Base-by-base conservation (phyloP, 2,888 invertebrate species). In the Polyommatus icarus region DNA sequence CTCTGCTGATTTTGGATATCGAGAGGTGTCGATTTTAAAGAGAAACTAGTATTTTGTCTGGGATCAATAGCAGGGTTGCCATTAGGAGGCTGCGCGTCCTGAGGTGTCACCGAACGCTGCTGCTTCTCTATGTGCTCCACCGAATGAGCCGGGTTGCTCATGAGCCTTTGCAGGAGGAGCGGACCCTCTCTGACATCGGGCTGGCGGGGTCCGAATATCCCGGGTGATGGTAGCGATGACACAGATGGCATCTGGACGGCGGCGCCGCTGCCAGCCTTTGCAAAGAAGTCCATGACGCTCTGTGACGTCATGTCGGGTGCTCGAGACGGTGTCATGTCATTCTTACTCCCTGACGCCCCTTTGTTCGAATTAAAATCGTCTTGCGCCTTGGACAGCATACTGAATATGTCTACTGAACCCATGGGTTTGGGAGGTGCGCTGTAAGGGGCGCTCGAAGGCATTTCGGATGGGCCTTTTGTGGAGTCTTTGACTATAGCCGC, bases 101-200 rank as follows among this genome's bases (percentile, higher is more conserved):
- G 96, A 0, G 97, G 97, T 18, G 97, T 97, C 54, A 96, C 95
- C 24, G 97, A 96, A 77, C 97, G 95, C 84, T 98, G 98, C 83
- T 96, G 96, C 84, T 97, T 97, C 86, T 98, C 98, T 85, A 98
- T 97, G 86, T 98, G 98, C 87, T 98, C 98, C 0, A 97, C 96
- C 78, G 96, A 96, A 86, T 97, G 97, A 18, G 97, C 97, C 0
- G 98, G 97, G 86, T 97, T 96, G 59, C 97, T 97, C 96, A 98
- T 96, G 50, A 98, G 94, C 81, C 97, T 95, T 85, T 97, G 97
- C 57, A 98, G 92, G 18, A 97, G 87, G 75, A 96, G 93, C 67
- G 96, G 95, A 0, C 95, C 95, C 81, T 97, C 96, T 1, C 94
- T 89, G 1, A 91, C 92, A 76, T 95, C 95, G 0, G 94, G 91